Evolutionary conservation across 1,140 invertebrate species (phyloP).

Genomic region (Berghia stephanieae): DNA sequence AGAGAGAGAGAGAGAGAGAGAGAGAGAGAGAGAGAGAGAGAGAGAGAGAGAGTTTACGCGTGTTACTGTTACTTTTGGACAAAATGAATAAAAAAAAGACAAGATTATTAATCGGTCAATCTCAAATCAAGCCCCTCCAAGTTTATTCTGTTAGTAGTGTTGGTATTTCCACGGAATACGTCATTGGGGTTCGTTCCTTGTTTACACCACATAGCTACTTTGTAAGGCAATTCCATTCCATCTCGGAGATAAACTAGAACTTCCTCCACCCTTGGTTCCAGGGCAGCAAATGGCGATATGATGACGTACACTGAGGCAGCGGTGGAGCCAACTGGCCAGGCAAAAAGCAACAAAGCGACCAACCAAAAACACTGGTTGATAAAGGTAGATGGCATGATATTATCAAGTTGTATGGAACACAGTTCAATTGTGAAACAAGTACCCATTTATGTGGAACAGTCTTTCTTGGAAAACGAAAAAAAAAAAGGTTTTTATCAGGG

Average conservation of each 20-base stretch:
- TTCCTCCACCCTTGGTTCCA: background rate
- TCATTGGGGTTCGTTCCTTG: no score
- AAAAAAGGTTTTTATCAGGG: no score
- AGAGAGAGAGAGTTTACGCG: background rate
- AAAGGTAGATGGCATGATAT: no score
- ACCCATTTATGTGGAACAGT: no score
- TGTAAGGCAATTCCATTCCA: conserved; percentile 11
- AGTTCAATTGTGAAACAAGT: no score
- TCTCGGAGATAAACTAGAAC: background rate
- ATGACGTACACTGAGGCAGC: background rate
- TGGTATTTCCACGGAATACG: background rate
- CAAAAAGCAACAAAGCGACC: background rate
- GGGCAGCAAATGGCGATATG: background rate
- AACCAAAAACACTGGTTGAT: no score
- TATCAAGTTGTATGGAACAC: no score
- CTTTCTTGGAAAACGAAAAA: no score
- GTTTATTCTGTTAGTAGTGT: background rate
- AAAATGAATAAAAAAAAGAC: no score
- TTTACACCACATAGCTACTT: background rate
- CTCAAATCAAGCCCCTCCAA: background rate
- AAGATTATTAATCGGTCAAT: background rate
- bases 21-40: background rate
- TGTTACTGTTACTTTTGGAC: background rate
- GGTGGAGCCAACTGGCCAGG: conserved; percentile 1
- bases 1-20: background rate